Conservation (phyloP, 1,140 invertebrate genomes). For the Linepithema humile region DNA sequence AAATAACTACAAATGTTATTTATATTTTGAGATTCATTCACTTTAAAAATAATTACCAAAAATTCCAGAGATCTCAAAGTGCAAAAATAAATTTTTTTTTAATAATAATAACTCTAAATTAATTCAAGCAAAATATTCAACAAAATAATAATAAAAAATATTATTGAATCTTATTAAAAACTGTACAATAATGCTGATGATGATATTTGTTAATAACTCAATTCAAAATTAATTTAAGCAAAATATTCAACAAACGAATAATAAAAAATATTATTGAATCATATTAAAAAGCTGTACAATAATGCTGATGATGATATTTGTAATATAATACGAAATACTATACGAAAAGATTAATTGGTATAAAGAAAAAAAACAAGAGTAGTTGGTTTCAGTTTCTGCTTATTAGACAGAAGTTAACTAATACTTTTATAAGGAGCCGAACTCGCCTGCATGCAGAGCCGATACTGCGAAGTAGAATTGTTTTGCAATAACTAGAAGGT, state of each 20-base stretch:
- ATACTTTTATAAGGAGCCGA: conserved; percentile 52
- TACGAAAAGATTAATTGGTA: not conserved
- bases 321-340: no score
- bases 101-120: no score
- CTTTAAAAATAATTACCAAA: not conserved
- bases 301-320: no score
- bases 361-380: conserved; percentile 32
- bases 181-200: no score
- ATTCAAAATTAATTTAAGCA: no score
- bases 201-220: no score
- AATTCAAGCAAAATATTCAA: not conserved
- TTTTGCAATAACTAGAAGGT: conserved; percentile 68
- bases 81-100: not conserved
- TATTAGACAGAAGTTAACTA: conserved; percentile 63
- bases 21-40: not conserved
- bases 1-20: not conserved
- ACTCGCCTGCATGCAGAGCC: conserved; percentile 45
- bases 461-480: conserved; percentile 52
- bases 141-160: not conserved
- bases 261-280: not conserved
- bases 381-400: conserved; percentile 26
- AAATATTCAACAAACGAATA: not conserved
- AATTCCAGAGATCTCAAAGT: not conserved
- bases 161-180: not conserved
- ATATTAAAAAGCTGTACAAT: no score